Base-by-base conservation (phyloP, 2,888 invertebrate genomes). In the Nephrotoma guestfalica region DNA sequence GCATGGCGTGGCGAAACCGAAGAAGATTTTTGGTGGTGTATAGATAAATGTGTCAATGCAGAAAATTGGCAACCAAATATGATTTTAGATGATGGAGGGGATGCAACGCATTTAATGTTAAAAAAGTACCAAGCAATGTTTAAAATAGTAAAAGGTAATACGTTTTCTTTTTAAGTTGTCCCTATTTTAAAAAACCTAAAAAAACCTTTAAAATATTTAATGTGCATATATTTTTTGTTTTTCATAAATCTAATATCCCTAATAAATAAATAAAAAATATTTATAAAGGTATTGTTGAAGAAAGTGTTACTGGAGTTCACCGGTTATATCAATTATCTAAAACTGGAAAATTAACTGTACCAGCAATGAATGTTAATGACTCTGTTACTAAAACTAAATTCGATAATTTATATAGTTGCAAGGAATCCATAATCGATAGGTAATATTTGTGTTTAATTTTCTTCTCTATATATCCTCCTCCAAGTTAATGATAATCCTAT, bases 21-120 rank as follows among this genome's bases (percentile, higher is more conserved):
- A 91, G 98, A 99, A 90, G 99, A 99, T 89, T 99, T 99, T 92
- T 99, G 99, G 99, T 99, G 98, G 98, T 98, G 98, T 90, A 99
- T 99, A 89, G 98, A 99, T 92, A 96, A 96, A 90, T 98, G 98
- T 91, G 95, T 99, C 2, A 97, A 97, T 88, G 94, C 95, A 0
- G 96, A 97, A 88, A 95, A 95, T 89, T 99, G 99, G 99, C 97
- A 97, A 90, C 98, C 99, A 4, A 99, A 99, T 91, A 97, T 99
- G 97, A 98, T 99, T 89, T 92, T 99, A 88, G 99, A 99, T 90
- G 98, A 99, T 91, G 99, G 99, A 0, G 99, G 99, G 0, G 99
- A 99, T 92, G 97, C 98, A 71, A 98, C 98, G 0, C 98, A 98
- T 91, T 93, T 98, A 87, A 97, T 98, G 97, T 94, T 98, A 88